Percentiles rank a stretch among this genome's conserved stretches.
phyloP scores from a whole-genome alignment of 2,888 invertebrate species.

The Hoplodrina blanda region DNA sequence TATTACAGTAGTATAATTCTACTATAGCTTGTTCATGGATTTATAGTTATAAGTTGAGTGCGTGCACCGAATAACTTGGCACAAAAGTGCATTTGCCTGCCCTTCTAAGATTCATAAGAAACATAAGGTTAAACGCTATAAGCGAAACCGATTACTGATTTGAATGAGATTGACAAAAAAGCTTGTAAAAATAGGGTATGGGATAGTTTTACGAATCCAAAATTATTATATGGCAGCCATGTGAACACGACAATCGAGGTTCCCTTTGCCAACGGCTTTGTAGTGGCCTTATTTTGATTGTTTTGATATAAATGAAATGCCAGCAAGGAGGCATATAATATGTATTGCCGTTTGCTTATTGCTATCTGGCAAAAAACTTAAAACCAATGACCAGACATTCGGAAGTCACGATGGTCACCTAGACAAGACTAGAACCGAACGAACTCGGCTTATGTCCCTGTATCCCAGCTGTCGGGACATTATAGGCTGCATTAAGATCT shows the following conservation, averaged over 20 bases:
- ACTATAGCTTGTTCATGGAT: slow-evolving; percentile 7
- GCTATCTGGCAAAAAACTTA: neutral
- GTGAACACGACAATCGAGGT: neutral
- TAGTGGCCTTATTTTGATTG: neutral
- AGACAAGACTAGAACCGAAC: too few relatives aligned
- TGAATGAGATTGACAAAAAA: too few relatives aligned
- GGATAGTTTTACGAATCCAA: too few relatives aligned
- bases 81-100: neutral
- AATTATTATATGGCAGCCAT: too few relatives aligned
- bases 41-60: neutral
- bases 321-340: too few relatives aligned
- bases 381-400: neutral
- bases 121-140: neutral
- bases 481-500: too few relatives aligned
- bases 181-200: too few relatives aligned
- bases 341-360: too few relatives aligned
- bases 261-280: neutral
- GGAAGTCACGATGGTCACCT: neutral
- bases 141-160: too few relatives aligned
- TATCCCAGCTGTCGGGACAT: too few relatives aligned
- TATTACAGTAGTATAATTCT: slow-evolving; percentile 13
- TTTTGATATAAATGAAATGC: neutral
- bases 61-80: neutral
- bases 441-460: too few relatives aligned
- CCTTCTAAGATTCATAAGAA: neutral